Percentiles rank a stretch among this genome's conserved stretches.
Conservation (phyloP, 2,113 vertebrate genomes). For the Syngnathus floridae region DNA sequence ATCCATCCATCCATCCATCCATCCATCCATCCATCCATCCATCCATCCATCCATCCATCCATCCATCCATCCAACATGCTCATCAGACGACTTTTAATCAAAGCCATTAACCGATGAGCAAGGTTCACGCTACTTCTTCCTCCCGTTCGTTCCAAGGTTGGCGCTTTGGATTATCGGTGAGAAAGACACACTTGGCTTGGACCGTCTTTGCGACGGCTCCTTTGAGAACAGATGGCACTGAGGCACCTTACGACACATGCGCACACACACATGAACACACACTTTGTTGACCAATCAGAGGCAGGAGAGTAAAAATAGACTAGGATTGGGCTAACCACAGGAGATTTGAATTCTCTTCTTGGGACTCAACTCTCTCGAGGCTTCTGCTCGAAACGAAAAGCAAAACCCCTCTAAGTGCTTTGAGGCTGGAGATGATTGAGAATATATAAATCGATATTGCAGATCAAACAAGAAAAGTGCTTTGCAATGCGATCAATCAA, state of each 20-base stretch:
- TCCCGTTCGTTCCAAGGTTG: neutral
- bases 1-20: too few species aligned
- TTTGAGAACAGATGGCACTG: constrained; percentile 68
- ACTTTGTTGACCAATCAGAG: constrained; percentile 57
- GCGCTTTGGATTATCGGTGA: constrained; percentile 44
- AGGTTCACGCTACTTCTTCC: neutral
- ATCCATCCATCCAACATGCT: too few species aligned
- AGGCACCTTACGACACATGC: constrained; percentile 62
- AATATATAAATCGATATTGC: neutral
- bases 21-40: too few species aligned
- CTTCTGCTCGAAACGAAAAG: constrained; percentile 17
- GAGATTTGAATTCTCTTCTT: constrained; percentile 51
- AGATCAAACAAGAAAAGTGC: neutral
- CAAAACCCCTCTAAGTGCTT: constrained; percentile 12
- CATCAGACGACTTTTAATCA: neutral
- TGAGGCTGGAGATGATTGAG: constrained; percentile 15
- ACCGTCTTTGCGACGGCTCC: constrained; percentile 44
- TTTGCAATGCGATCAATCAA: neutral
- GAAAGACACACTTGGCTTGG: constrained; percentile 45
- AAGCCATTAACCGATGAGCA: constrained; percentile 5
- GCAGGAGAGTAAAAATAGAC: constrained; percentile 61
- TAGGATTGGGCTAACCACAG: constrained; percentile 45
- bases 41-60: neutral
- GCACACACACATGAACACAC: constrained; percentile 21
- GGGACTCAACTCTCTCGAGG: constrained; percentile 44